Conservation (phyloP, 2,113 vertebrate species). For the Catagonus wagneri region DNA sequence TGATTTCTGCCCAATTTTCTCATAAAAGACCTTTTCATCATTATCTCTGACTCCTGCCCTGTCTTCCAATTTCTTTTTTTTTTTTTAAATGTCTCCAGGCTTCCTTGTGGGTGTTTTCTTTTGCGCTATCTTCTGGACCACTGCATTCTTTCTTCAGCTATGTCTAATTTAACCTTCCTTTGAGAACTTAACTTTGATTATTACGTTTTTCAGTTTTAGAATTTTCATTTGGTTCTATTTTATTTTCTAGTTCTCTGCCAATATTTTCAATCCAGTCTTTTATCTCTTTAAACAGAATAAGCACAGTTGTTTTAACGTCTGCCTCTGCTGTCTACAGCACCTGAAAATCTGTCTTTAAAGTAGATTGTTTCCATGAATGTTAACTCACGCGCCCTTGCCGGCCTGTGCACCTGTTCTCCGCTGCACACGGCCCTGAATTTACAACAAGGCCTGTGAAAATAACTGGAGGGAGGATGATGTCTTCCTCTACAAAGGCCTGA, state of each 20-base stretch:
- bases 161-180: constrained; percentile 26
- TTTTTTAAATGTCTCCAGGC: background rate
- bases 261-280: constrained; percentile 16
- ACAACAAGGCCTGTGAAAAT: background rate
- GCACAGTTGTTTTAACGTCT: background rate
- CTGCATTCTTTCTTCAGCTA: background rate
- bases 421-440: background rate
- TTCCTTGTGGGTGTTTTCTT: background rate
- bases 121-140: background rate
- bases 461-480: background rate
- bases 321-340: background rate
- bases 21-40: background rate
- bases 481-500: background rate
- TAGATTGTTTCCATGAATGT: background rate
- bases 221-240: constrained; percentile 14
- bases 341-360: background rate
- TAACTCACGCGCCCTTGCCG: background rate
- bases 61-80: background rate
- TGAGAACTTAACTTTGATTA: constrained; percentile 14
- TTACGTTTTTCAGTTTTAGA: background rate
- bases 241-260: background rate
- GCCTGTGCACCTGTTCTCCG: background rate
- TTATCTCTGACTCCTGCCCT: background rate
- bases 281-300: background rate
- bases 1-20: background rate